A percentile compares a stretch with the other conserved stretches of the same genome.
Conservation (phyloP, 2,797 vertebrate genomes). For the Cygnus olor region DNA sequence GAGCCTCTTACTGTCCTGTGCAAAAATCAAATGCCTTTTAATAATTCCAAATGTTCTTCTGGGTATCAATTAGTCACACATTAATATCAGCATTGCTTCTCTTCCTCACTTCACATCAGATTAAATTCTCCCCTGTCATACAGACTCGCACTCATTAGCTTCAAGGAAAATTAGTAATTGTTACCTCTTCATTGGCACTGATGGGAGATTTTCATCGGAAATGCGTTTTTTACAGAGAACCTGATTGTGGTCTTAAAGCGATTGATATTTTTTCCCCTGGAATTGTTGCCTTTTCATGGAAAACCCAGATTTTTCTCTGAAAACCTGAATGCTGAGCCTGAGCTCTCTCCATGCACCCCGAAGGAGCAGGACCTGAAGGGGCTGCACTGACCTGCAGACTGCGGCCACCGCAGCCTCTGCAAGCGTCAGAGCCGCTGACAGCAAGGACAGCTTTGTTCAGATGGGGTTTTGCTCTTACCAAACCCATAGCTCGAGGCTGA, state of each 20-base stretch:
- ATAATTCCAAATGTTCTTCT: conserved; percentile 71
- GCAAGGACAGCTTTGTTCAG: neutral
- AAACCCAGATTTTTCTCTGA: neutral
- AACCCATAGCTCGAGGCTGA: rapidly evolving
- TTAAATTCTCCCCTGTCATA: conserved; percentile 62
- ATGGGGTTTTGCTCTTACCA: neutral
- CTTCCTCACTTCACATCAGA: conserved; percentile 51
- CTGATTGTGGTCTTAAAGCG: neutral
- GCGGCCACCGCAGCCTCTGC: too few species aligned
- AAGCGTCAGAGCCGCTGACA: neutral
- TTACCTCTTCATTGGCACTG: conserved; percentile 14
- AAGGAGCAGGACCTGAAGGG: neutral
- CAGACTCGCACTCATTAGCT: neutral
- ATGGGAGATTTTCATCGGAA: conserved; percentile 9
- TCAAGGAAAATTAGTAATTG: conserved; percentile 59
- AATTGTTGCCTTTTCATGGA: neutral
- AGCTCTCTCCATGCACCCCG: neutral
- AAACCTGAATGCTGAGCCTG: neutral
- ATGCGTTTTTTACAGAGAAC: neutral
- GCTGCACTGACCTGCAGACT: too few species aligned
- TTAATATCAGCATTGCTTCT: conserved; percentile 69
- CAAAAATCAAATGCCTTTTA: conserved; percentile 71
- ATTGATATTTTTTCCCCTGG: rapidly evolving
- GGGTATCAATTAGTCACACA: conserved; percentile 71
- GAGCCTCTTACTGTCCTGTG: conserved; percentile 70